Conservation (phyloP, 2,113 vertebrate genomes). For the Hymenochirus boettgeri region DNA sequence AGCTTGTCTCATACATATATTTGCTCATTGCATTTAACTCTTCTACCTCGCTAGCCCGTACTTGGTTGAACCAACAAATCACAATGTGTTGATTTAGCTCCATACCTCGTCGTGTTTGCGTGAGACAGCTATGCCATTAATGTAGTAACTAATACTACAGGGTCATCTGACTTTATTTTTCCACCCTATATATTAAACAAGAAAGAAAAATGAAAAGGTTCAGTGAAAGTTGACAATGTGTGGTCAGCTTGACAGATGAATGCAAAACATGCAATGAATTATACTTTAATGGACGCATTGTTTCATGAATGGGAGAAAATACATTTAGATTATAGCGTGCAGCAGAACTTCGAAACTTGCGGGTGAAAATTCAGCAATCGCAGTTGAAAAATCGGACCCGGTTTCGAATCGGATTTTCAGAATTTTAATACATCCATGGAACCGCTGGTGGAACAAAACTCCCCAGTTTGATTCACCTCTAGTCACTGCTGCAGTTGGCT, state of each 20-base stretch:
- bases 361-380: too few relatives aligned
- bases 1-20: slow-evolving; percentile 76
- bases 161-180: slow-evolving; percentile 35
- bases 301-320: slow-evolving; percentile 1
- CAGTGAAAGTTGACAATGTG: slow-evolving; percentile 41
- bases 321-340: too few relatives aligned
- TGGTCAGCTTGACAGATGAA: slow-evolving; percentile 25
- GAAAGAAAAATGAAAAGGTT: slow-evolving; percentile 25
- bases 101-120: slow-evolving; percentile 52
- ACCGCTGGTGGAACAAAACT: too few relatives aligned
- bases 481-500: too few relatives aligned
- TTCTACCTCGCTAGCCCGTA: slow-evolving; percentile 67
- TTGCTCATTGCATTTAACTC: slow-evolving; percentile 62
- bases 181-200: slow-evolving; percentile 36
- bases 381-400: too few relatives aligned
- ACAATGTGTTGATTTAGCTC: slow-evolving; percentile 66
- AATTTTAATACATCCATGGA: too few relatives aligned
- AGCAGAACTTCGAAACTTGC: too few relatives aligned
- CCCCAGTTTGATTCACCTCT: too few relatives aligned
- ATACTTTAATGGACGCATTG: slow-evolving; percentile 6
- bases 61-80: slow-evolving; percentile 66
- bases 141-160: slow-evolving; percentile 30
- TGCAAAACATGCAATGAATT: slow-evolving; percentile 22
- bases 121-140: slow-evolving; percentile 52
- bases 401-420: too few relatives aligned